phyloP scores from a whole-genome alignment of 1,140 invertebrate genomes.

The Radopholus similis region DNA sequence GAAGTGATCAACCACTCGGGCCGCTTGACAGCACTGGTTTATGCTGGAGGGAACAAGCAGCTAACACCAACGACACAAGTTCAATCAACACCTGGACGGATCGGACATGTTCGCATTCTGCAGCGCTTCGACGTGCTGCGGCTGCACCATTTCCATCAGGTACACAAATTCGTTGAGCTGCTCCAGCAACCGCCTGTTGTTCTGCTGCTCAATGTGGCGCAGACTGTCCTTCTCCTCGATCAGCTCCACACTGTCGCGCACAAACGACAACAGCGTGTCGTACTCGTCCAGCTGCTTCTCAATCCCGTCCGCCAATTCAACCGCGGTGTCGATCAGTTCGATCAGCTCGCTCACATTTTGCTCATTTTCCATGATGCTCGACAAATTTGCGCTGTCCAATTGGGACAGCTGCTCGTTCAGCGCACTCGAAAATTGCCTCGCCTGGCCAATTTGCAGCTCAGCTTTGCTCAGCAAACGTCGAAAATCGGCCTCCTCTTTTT shows the following conservation, averaged over 20 bases:
- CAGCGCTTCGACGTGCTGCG: slow-evolving; percentile 67
- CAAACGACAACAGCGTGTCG: slow-evolving; percentile 61
- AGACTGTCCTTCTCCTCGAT: slow-evolving; percentile 86
- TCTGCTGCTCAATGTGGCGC: slow-evolving; percentile 78
- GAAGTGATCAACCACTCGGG: slow-evolving; percentile 73
- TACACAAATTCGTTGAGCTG: slow-evolving; percentile 72
- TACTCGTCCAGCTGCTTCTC: slow-evolving; percentile 62
- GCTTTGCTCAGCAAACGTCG: slow-evolving; percentile 72
- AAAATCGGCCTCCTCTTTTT: slow-evolving; percentile 76
- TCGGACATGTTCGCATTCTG: slow-evolving; percentile 74
- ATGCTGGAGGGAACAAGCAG: slow-evolving; percentile 64
- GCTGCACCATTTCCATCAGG: slow-evolving; percentile 31
- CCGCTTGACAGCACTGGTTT: slow-evolving; percentile 74
- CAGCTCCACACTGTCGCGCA: slow-evolving; percentile 66
- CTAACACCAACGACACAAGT: neutral
- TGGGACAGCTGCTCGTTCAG: slow-evolving; percentile 75
- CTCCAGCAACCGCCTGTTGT: slow-evolving; percentile 74
- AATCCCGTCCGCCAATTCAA: slow-evolving; percentile 60
- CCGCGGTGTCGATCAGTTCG: slow-evolving; percentile 36
- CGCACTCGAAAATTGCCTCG: slow-evolving; percentile 78
- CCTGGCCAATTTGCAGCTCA: slow-evolving; percentile 77
- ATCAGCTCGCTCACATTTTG: slow-evolving; percentile 39
- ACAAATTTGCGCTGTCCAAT: slow-evolving; percentile 72
- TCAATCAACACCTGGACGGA: slow-evolving; percentile 61
- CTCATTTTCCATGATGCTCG: slow-evolving; percentile 47